These are phyloP conservation scores for Campoletis sonorensis DNA, from an alignment of 1,140 invertebrate genomes.

Conservation along the genomic window DNA sequence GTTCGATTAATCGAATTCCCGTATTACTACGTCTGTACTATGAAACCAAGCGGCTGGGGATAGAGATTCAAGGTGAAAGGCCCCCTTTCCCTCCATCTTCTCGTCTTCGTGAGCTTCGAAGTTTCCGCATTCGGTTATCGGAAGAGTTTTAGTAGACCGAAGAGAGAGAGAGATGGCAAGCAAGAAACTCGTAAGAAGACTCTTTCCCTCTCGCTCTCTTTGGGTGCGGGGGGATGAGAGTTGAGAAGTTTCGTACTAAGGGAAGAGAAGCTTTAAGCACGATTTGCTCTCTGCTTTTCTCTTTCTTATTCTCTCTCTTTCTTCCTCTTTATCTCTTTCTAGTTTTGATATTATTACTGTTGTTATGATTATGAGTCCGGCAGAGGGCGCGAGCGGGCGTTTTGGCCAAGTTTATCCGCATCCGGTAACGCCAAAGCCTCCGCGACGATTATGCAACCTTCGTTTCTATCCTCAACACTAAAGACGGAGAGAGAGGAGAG, in stretches of 20 bases:
- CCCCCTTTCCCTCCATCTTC: not conserved
- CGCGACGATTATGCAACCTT: constrained; percentile 69
- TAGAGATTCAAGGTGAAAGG: constrained; percentile 19
- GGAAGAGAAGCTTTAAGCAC: constrained; percentile 29
- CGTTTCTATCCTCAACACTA: not conserved
- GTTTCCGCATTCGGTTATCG: constrained; percentile 39
- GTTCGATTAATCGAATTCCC: constrained; percentile 32
- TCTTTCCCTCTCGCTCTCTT: not conserved
- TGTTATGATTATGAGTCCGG: constrained; percentile 7
- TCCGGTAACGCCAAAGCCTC: constrained; percentile 60
- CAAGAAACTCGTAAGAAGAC: not conserved
- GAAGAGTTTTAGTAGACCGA: constrained; percentile 18
- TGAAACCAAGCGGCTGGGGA: not conserved
- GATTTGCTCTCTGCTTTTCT: constrained; percentile 7
- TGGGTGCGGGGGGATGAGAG: not conserved
- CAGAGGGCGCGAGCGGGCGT: constrained; percentile 47
- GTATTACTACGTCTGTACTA: not conserved
- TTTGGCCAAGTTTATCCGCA: constrained; percentile 59
- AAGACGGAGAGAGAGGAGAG: not conserved
- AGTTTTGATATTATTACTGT: constrained; percentile 50
- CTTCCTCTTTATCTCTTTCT: constrained; percentile 53
- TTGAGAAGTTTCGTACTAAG: constrained; percentile 31
- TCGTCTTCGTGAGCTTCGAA: constrained; percentile 28
- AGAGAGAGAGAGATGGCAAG: constrained; percentile 13
- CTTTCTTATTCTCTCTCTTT: not conserved